These are phyloP conservation scores for Morpho helenor DNA, from an alignment of 2,888 invertebrate species.

Conservation along the genomic window DNA sequence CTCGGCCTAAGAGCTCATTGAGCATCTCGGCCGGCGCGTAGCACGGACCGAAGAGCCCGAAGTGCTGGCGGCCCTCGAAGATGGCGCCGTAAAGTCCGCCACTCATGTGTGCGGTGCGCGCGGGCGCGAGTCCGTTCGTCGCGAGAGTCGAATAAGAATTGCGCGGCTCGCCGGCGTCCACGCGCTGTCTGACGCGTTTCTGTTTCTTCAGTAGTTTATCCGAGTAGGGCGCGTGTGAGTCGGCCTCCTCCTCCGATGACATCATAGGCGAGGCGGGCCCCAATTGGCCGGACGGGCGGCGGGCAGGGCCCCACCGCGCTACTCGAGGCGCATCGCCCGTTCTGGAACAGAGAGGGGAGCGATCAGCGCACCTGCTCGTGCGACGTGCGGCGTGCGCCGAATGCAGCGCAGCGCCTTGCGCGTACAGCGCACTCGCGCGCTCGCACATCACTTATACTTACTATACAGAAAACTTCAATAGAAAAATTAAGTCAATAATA, in stretches of 20 bases:
- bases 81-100: slow-evolving; percentile 93
- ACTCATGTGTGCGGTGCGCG: slow-evolving; percentile 88
- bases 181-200: slow-evolving; percentile 96
- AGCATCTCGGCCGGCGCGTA: slow-evolving; percentile 95
- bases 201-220: slow-evolving; percentile 95
- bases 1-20: slow-evolving; percentile 91
- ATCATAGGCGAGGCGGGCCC: slow-evolving; percentile 92
- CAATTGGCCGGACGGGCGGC: slow-evolving; percentile 88
- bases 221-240: slow-evolving; percentile 95
- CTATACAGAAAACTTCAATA: no score
- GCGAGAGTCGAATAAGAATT: slow-evolving; percentile 89
- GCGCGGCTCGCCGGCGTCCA: slow-evolving; percentile 97
- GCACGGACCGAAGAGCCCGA: slow-evolving; percentile 90
- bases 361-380: slow-evolving; percentile 68
- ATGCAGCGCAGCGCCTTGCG: slow-evolving; percentile 24
- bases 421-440: slow-evolving; percentile 1
- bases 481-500: no score
- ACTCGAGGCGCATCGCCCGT: slow-evolving; percentile 73
- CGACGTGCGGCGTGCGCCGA: slow-evolving; percentile 38
- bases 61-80: slow-evolving; percentile 89
- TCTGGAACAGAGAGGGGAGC: slow-evolving; percentile 73
- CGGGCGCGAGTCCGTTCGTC: slow-evolving; percentile 77
- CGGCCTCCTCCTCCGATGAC: slow-evolving; percentile 98
- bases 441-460: slow-evolving; percentile 1
- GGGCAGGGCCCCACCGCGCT: slow-evolving; percentile 76